Evolutionary conservation across 2,113 vertebrate species (phyloP), one percentile per base, ranked within the genome.

Genomic region (mouse (Mus musculus)): DNA sequence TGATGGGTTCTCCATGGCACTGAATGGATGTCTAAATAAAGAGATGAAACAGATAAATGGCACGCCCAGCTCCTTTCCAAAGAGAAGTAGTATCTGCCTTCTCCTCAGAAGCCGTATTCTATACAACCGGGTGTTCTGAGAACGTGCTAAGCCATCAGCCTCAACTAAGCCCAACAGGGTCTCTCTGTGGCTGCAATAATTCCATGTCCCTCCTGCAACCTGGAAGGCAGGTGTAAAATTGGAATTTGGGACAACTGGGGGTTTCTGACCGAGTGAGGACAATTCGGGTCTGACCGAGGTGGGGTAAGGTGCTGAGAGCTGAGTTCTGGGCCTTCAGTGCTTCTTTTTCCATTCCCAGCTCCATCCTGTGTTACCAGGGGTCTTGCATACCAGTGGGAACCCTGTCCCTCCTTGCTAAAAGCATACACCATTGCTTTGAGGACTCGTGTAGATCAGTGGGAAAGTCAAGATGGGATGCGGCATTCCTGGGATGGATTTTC

Each of bases 71-170:
- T 71, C 90, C 36, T 92, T 94, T 94, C 88, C 93, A 73, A 90
- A 69, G 7, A 96, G 76, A 97, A 92, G 94, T 81, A 92, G 94
- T 81, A 33, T n/a, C 59, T 4, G 28, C 49, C 49, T 93, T 86
- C 82, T 95, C 85, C 82, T 82, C 91, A 86, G 85, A 77, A 96
- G 59, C 93, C 94, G 95, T 84, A 75, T 85, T 71, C 71, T 90
- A 14, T 61, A 69, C 0, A 7, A 59, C 61, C 46, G 46, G 56
- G 46, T 88, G 56, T 86, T 81, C 94, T 93, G 65, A 92, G 76
- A 93, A 56, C n/a, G 26, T 46, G 19, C 75, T 89, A 89, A 72
- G 36, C 80, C 16, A 3, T 75, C 94, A 71, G 59, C 96, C 89
- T 94, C 67, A 46, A 75, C 95, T 93, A 49, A 88, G 80, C 59